Base-by-base conservation (phyloP, 1,140 invertebrate species). In the Phymastichus coffea region DNA sequence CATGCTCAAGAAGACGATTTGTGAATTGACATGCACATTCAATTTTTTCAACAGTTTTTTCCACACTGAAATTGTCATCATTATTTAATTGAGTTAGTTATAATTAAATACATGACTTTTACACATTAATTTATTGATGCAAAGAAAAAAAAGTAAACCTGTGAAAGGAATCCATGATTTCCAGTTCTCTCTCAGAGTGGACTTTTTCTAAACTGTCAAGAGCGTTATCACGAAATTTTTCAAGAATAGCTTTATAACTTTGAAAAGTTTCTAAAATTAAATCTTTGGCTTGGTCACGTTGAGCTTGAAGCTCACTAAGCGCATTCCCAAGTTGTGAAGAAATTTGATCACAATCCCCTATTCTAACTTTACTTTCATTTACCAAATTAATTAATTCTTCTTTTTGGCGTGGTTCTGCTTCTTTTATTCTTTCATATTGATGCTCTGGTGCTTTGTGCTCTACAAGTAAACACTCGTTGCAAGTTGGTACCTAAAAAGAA, bases 11-110 rank as follows among this genome's bases (percentile, higher is more conserved):
- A 10, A 95, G 81, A 66, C 89, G 84, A 3, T 86, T 83, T 0
- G 91, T 88, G 70, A 94, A 95, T 65, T 89, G 88, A 65, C 88
- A 90, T 15, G 91, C 92, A 73, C 92, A 88, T 70, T 94, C 89
- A 57, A 95, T 88, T 67, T 87, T 88, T 60, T 89, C 91, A 61
- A 88, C 85, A 3, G 85, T 87, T 72, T 91, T 90, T 70, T 92
- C 88, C 44, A 94, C 82, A 60, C 81, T 84, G 61, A 48, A 74
- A 69, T 47, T n/a, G n/a, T n/a, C n/a, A n/a, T n/a, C n/a, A n/a
- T n/a, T n/a, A n/a, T n/a, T n/a, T n/a, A n/a, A n/a, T n/a, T n/a
- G n/a, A n/a, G n/a, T n/a, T n/a, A n/a, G n/a, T n/a, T n/a, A n/a
- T n/a, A n/a, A n/a, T n/a, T n/a, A n/a, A n/a, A n/a, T n/a, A n/a